Evolutionary conservation across 1,140 invertebrate genomes (phyloP).

Genomic region (Psix sp.): DNA sequence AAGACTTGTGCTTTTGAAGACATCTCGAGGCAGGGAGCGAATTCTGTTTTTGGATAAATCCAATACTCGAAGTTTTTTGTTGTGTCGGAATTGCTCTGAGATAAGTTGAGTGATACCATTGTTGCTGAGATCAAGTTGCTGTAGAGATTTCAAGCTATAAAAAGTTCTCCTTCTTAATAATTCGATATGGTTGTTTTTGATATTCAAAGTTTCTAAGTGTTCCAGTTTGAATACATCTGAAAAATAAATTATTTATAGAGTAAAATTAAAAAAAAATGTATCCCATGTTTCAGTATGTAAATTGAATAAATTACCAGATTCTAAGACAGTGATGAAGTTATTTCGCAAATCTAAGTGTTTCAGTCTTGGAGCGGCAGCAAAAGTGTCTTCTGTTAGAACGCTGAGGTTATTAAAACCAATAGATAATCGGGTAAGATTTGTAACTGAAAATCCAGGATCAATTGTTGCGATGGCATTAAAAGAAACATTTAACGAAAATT

Average conservation of each 20-base stretch:
- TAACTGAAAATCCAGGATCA: constrained; percentile 61
- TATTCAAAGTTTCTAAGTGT: constrained; percentile 84
- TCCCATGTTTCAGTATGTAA: too few species aligned
- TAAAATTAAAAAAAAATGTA: too few species aligned
- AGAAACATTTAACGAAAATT: constrained; percentile 72
- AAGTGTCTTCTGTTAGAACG: constrained; percentile 81
- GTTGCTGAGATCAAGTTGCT: constrained; percentile 87
- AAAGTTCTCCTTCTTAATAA: constrained; percentile 86
- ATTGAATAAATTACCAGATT: constrained; percentile 64
- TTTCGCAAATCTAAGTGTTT: constrained; percentile 82
- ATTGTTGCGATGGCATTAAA: constrained; percentile 71
- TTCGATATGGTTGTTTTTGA: constrained; percentile 86
- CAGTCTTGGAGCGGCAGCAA: constrained; percentile 81
- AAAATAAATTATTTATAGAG: constrained; percentile 24
- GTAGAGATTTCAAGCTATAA: constrained; percentile 83
- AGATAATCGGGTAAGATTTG: constrained; percentile 79
- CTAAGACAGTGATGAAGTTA: constrained; percentile 79
- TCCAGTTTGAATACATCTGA: constrained; percentile 75
- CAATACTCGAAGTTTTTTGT: constrained; percentile 85
- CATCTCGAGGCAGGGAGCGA: constrained; percentile 85
- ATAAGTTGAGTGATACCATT: constrained; percentile 87
- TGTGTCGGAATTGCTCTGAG: constrained; percentile 88
- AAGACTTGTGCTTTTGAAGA: constrained; percentile 87
- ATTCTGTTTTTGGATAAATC: constrained; percentile 87
- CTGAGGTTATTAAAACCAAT: constrained; percentile 87